phyloP scores from a whole-genome alignment of 1,140 invertebrate genomes.

The Tribolium madens region DNA sequence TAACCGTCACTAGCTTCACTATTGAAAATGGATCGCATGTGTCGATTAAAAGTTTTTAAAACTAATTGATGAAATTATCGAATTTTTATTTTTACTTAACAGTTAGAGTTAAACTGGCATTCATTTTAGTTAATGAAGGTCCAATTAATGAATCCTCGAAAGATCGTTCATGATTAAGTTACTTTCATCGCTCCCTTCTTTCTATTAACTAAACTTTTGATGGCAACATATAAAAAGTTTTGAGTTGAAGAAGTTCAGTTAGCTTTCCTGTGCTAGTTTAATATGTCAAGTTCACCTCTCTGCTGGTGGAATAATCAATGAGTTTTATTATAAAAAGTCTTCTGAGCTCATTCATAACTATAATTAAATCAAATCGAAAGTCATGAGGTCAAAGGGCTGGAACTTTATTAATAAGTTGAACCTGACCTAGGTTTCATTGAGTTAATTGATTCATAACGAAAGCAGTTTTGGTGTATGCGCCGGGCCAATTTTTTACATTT shows the following conservation, averaged over 20 bases:
- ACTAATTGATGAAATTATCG: not conserved
- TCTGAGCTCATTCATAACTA: slow-evolving; percentile 23
- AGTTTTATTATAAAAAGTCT: not conserved
- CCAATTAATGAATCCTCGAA: not conserved
- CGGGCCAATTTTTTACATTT: slow-evolving; percentile 7
- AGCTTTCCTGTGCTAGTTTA: not conserved
- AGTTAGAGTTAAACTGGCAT: not conserved
- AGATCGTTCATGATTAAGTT: not conserved
- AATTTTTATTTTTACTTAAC: not conserved
- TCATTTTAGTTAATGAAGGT: not conserved
- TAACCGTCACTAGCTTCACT: not conserved
- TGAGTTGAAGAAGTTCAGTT: slow-evolving; percentile 2
- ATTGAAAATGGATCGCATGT: not conserved
- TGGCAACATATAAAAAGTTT: slow-evolving; percentile 1
- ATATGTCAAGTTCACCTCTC: slow-evolving; percentile 30
- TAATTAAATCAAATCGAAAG: slow-evolving; percentile 37
- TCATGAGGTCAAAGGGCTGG: slow-evolving; percentile 25
- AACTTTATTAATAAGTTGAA: slow-evolving; percentile 35
- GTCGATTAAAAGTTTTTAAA: not conserved
- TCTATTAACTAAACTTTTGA: not conserved
- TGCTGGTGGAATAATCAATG: slow-evolving; percentile 27
- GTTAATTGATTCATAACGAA: slow-evolving; percentile 3
- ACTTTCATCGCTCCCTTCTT: not conserved
- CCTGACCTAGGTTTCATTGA: slow-evolving; percentile 19
- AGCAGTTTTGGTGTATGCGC: slow-evolving; percentile 25